Base-by-base conservation (phyloP, 2,113 vertebrate species). In the Chitala chitala region DNA sequence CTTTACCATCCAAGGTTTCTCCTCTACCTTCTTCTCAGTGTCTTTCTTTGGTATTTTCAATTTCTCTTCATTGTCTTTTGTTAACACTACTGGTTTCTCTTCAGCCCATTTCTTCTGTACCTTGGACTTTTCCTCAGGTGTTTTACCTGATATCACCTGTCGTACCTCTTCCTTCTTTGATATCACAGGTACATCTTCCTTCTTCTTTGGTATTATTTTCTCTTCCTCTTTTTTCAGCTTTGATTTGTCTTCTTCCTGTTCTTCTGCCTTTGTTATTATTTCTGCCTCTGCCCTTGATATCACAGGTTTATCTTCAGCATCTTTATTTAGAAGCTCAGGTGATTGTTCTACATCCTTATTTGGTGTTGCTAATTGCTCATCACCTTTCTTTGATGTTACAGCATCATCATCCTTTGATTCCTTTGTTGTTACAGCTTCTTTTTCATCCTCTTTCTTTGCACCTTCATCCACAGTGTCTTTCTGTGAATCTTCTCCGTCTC, bases 321-420 rank as follows among this genome's bases (percentile, higher is more conserved):
- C 61, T 76, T 82, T 80, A 42, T n/a, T 51, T 31, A 29, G 33
- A 7, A 50, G 26, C 22, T 29, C n/a, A 56, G 54, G 8, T 75
- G 78, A 80, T 72, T 79, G 77, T 33, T 80, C 81, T 79, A 84
- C 79, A 81, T 82, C 84, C 76, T 81, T 85, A 76, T 80, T 33
- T 59, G 81, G 76, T 69, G 75, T 79, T 82, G 81, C 80, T 58
- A 29, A 29, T 17, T 61, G 31, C 29, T 36, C 58, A 46, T 46
- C 44, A 6, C 79, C 82, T 74, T 76, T 75, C 79, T 82, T 76
- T 77, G 76, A 79, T 58, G 71, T 42, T 64, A 75, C 69, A 68
- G 83, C 75, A 6, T 3, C 42, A 3, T 65, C 38, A 10, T 38
- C 9, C 2, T 9, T 10, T 10, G 31, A 2, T 36, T 61, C 3